Evolutionary conservation across 1,140 invertebrate genomes (phyloP), one percentile per base, ranked within the genome.

Genomic region (Pachyrhynchus sulphureomaculatus): DNA sequence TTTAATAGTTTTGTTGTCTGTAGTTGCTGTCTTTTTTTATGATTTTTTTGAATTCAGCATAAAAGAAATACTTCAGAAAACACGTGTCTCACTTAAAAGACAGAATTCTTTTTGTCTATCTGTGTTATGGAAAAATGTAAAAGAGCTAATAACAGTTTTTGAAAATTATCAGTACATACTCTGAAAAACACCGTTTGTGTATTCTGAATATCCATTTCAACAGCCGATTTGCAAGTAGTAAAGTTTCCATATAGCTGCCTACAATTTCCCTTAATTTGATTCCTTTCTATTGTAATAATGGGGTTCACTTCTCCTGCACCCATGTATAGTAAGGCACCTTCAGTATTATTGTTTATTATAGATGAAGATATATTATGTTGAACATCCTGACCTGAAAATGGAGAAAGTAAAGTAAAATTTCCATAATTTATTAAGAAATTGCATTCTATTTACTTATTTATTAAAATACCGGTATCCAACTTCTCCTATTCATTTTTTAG

Each of bases 271-370:
- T 83, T 82, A 64, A 99, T 87, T 67, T 91, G 88, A 79, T 95
- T 98, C 64, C 89, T 87, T 42, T 92, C 90, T 0, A 99, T 79
- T 0, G 93, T 92, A 10, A 99, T 78, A 33, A 91, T 86, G 0
- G 97, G 97, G 72, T 96, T 97, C 0, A 96, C 90, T 82, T 99
- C 97, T 0, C 97, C 96, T 0, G 93, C 94, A 34, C 91, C 94
- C 20, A 86, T 82, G 69, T 96, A 96, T 12, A 85, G 83, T 0
- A 99, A 79, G 0, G 93, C 96, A 3, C 96, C 96, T 72, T 91
- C 87, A 60, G 88, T 85, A 70, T 99, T 98, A 23, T 89, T 84
- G 9, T 83, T 82, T 36, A 99, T 86, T 39, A 89, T 79, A 1
- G 91, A 92, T 75, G 90, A 87, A 0, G 92, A 91, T 53, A 99